phyloP scores from a whole-genome alignment of 2,113 vertebrate species.

The Montifringilla adamsi region DNA sequence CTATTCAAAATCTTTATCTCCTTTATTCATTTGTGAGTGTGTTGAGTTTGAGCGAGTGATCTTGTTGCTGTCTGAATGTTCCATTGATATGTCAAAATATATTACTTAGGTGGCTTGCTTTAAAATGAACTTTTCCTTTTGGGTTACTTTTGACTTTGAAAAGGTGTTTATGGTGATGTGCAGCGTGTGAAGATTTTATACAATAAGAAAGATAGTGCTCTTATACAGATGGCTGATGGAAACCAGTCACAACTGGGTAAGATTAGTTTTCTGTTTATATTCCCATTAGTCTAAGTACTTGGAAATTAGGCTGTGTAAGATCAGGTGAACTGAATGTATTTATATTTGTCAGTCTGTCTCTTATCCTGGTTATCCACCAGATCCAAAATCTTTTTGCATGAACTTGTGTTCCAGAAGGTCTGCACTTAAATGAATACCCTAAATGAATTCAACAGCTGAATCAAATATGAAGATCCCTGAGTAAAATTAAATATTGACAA shows the following conservation, averaged over 20 bases:
- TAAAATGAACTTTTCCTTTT: constrained; percentile 80
- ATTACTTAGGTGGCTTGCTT: constrained; percentile 67
- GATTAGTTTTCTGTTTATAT: constrained; percentile 47
- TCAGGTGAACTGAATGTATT: neutral
- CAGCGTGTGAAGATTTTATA: constrained; percentile 99
- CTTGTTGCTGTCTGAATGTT: constrained; percentile 83
- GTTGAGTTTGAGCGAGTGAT: constrained; percentile 77
- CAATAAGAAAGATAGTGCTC: constrained; percentile 99
- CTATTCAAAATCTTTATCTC: constrained; percentile 85
- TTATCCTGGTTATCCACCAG: neutral
- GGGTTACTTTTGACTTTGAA: constrained; percentile 83
- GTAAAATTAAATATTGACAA: neutral
- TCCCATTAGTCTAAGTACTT: neutral
- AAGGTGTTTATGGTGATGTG: constrained; percentile 97
- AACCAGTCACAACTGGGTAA: constrained; percentile 97
- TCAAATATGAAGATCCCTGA: neutral
- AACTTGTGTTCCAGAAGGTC: neutral
- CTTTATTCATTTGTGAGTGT: constrained; percentile 85
- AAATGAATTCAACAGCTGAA: neutral
- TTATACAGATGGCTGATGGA: constrained; percentile 96
- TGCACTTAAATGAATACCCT: neutral
- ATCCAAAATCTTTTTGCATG: neutral
- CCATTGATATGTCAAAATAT: constrained; percentile 79
- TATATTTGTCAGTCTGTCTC: neutral
- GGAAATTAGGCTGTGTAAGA: neutral